Evolutionary conservation across 2,797 vertebrate genomes (phyloP), one percentile per base, ranked within the genome.

Genomic region (Rhabdophis nuchalis): DNA sequence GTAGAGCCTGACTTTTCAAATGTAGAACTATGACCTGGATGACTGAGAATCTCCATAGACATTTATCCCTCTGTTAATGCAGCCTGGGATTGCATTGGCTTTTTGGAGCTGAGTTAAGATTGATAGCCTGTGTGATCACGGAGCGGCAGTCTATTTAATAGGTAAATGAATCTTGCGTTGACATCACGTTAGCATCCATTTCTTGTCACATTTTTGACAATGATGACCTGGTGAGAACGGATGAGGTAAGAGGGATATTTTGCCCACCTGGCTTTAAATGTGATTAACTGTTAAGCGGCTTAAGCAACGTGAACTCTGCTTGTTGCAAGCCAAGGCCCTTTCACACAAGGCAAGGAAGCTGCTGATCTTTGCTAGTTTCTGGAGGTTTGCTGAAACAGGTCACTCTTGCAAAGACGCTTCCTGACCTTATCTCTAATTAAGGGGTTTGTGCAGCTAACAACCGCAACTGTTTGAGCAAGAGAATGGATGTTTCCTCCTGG

Each of bases 401-500:
- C 54, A 72, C 1, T 53, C 54, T 87, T 88, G 25, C 54, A 46
- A 60, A 90, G n/a, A 61, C 3, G 7, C n/a, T 61, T 61, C n/a
- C 53, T 85, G 89, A 88, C 92, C 89, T 61, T 90, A 88, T 46
- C 1, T 60, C 85, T 88, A 90, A 92, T 92, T 90, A 92, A 13
- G 60, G 41, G 41, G 82, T 90, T 92, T 90, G 85, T 92, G 87
- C 85, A 53, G 87, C 89, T 11, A 54, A 82, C 64, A 92, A 60
- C n/a, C 4, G 29, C 89, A 53, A 82, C 46, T 3, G 16, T n/a
- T 36, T 32, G 36, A 20, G 36, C 14, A 88, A 92, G 56, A 36
- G 64, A 36, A 53, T 27, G 54, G 16, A 25, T 92, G 20, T 85
- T 46, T 27, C 87, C 36, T 41, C 32, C 9, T 77, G 18, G 8